Evolutionary conservation across 2,888 invertebrate species (phyloP), one percentile per base, ranked within the genome.

Genomic region (Axea sp.): DNA sequence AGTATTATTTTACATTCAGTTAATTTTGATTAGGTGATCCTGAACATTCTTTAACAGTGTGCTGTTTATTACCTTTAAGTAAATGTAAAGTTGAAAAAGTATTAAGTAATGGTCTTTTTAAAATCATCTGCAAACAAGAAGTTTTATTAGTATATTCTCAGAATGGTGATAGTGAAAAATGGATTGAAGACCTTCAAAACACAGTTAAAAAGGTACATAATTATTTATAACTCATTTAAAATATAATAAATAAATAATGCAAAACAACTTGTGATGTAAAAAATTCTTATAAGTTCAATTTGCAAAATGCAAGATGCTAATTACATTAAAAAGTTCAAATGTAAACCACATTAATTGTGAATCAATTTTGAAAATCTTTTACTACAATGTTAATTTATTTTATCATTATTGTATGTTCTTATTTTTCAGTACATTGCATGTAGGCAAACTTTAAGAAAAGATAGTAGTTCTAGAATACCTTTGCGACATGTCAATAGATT

Each of bases 51-150:
- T 81, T 93, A 3, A 90, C 90, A 78, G 92, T 93, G 76, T 90
- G 91, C 69, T 91, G 92, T 81, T 91, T 93, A 33, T 89, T 93
- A 59, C 94, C 94, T 0, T 86, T 94, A 3, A 91, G 91, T 65
- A 93, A 93, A 82, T 93, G 93, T 82, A 90, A 89, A 74, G 89
- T 94, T 0, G 89, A 89, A 28, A 90, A 92, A 65, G 89, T 92
- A 75, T 76, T 88, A 5, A 90, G 90, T 60, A 89, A 89, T 69
- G 91, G 91, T 0, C 89, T 91, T 73, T 91, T 93, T 76, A 90
- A 90, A 82, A 87, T 93, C 2, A 88, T 88, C 0, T 92, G 92
- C 75, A 89, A 91, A 71, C 88, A 89, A 19, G 90, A 91, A 77
- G 89, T 89, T 15, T 86, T 92, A 0, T 88, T 91, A 51, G 85